Base-by-base conservation (phyloP, 2,888 invertebrate genomes). In the Idaea biselata region DNA sequence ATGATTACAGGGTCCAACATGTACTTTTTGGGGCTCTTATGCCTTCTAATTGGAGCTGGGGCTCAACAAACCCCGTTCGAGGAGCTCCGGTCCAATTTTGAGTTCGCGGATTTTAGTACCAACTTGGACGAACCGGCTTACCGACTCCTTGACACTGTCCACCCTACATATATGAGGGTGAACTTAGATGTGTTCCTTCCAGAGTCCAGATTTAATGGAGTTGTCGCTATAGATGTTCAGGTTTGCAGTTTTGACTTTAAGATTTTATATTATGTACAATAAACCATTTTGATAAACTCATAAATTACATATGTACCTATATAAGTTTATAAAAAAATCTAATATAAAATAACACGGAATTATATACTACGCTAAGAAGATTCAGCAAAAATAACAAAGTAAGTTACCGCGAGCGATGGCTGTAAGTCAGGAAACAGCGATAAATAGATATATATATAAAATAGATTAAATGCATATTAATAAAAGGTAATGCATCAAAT, bases 111-210 rank as follows among this genome's bases (percentile, higher is more conserved):
- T 16, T 81, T 77, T 55, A 73, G 67, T 18, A 82, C 87, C 1
- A 91, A 89, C 67, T 18, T 88, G 58, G 89, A 76, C 33, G 77
- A 86, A 1, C 84, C 87, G 0, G 76, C 74, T 6, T 92, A 91
- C 74, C 81, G 92, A 18, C 74, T 92, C 0, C 68, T 61, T 0
- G 81, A 86, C 53, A 74, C 64, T 11, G 87, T 92, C 6, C 80
- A 85, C 62, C 92, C 92, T 1, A 76, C 68, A 1, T 62, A 76
- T 4, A 64, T 87, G 14, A 62, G 72, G 16, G 81, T 90, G 0
- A 83, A 88, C 16, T 72, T 92, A 0, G 91, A 92, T 59, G 89
- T 91, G 0, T 75, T 82, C 62, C 66, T 92, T 1, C 63, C 69
- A 2, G 79, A 82, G 18, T 78, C 80, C 0, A 74, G 80, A 16